Base-by-base conservation (phyloP, 1,140 invertebrate species). In the Drosophila oshimai region DNA sequence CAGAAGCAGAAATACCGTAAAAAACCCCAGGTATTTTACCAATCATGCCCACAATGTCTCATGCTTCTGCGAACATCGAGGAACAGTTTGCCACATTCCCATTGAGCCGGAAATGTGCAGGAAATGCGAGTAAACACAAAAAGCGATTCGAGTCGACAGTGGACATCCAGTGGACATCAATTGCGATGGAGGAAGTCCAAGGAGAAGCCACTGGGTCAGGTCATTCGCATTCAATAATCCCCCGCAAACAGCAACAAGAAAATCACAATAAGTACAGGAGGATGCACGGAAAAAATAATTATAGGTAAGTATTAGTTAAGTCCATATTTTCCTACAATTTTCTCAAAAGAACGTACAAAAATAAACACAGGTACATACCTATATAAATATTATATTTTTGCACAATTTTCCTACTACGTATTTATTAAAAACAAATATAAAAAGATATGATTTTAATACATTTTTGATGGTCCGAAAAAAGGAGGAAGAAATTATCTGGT, bases 21-120 rank as follows among this genome's bases (percentile, higher is more conserved):
- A 15, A 55, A 41, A 12, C 6, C 31, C 28, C 42, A 70, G 50
- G 49, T 71, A 70, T 62, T 62, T 47, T 57, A 68, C 58, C 74
- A 75, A 80, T 86, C 84, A 80, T 58, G 68, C 68, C 58, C 67
- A 60, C 58, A 62, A 60, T 44, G 22, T 49, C 72, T 46, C 58
- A 36, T 67, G 67, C 33, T 12, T 37, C 41, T 17, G 57, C 18
- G 15, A 37, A n/a, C 55, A 39, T 47, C n/a, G 33, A 33, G 9
- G 13, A 31, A 64, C 57, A 60, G 60, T 57, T 76, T 68, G 57
- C 57, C 47, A 62, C 57, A 54, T 64, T 81, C 54, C 44, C 73
- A 80, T 61, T 75, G 72, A 81, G 60, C 50, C 58, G 64, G 57
- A 80, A 62, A 71, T 53, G 55, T 74, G 51, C 70, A 69, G 55